Evolutionary conservation across 2,113 vertebrate genomes (phyloP).

Genomic region (Hypocryptadius cinnamomeus): DNA sequence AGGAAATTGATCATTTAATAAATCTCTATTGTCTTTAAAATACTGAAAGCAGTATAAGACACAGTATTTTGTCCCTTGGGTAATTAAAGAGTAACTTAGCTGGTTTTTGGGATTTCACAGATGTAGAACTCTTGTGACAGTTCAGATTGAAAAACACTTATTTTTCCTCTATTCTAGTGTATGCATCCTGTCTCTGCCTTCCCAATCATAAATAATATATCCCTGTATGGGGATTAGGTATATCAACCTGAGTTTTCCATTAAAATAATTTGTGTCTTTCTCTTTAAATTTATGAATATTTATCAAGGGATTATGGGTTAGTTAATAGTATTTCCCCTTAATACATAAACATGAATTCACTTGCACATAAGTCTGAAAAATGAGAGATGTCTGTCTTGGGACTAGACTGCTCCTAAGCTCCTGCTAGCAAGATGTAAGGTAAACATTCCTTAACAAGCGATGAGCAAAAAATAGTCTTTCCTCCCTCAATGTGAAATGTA

Average conservation of each 20-base stretch:
- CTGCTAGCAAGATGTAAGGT: background rate
- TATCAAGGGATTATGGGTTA: background rate
- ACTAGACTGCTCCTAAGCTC: background rate
- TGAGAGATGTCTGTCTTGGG: background rate
- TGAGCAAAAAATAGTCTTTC: background rate
- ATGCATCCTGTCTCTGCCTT: background rate
- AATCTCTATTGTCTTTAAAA: background rate
- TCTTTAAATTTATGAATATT: constrained; percentile 15
- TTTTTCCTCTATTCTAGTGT: background rate
- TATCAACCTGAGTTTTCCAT: background rate
- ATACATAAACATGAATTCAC: background rate
- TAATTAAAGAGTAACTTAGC: background rate
- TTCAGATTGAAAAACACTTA: background rate
- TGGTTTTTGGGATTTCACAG: background rate
- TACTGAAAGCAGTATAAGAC: background rate
- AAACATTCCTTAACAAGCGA: background rate
- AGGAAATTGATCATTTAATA: background rate
- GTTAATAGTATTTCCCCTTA: background rate
- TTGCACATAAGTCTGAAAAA: background rate
- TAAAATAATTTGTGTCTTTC: background rate
- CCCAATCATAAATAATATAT: constrained; percentile 16
- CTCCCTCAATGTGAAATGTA: background rate
- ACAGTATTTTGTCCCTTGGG: background rate
- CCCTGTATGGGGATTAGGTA: background rate
- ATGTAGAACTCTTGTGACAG: background rate